These are phyloP conservation scores for Amphilophus citrinellus DNA, from an alignment of 2,113 vertebrate genomes.

Conservation along the genomic window DNA sequence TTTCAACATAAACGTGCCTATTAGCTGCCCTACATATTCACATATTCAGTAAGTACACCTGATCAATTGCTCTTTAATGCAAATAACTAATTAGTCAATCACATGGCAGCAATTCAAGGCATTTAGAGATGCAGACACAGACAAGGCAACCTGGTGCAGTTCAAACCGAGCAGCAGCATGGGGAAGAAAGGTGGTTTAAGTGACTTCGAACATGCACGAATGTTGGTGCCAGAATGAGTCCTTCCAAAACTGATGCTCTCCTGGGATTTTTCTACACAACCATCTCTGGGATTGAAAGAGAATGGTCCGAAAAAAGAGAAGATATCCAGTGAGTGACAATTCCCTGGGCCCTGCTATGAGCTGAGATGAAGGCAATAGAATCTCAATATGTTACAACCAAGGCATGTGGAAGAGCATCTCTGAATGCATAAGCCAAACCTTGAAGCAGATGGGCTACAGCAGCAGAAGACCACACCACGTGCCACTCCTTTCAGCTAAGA, in stretches of 20 bases:
- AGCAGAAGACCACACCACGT: no score
- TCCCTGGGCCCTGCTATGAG: background rate
- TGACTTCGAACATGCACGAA: background rate
- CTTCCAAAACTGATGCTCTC: background rate
- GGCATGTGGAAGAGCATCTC: background rate
- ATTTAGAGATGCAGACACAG: background rate
- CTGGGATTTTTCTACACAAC: background rate
- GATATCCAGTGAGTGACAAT: fast-evolving
- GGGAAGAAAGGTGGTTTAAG: background rate
- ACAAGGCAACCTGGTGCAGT: background rate
- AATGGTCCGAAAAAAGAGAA: background rate
- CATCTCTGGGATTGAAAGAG: background rate
- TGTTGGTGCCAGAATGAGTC: background rate
- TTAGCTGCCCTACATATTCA: background rate
- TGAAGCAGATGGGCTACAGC: no score
- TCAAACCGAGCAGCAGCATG: background rate
- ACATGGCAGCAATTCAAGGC: background rate
- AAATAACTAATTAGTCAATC: background rate
- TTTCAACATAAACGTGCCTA: background rate
- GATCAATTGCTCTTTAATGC: background rate
- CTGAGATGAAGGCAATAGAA: background rate
- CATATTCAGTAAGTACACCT: background rate
- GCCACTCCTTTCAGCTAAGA: background rate
- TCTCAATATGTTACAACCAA: background rate
- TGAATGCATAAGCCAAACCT: no score